Percentiles rank a stretch among this genome's conserved stretches.
Evolutionary conservation across 2,113 vertebrate species (phyloP).

Genomic region (Poicephalus meyeri): DNA sequence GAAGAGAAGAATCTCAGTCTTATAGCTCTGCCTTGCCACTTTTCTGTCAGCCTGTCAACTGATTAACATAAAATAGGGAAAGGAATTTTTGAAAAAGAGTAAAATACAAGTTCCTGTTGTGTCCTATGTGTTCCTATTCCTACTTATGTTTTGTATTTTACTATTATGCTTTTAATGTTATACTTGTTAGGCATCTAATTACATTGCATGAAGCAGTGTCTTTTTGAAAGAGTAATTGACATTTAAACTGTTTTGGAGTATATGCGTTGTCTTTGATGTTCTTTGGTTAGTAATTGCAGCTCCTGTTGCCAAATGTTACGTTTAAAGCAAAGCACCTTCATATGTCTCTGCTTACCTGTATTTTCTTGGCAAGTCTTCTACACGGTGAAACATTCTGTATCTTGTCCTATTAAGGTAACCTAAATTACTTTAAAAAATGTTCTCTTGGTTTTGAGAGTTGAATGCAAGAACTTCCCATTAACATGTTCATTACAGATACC

Average conservation of each 20-base stretch:
- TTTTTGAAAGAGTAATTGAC: background rate
- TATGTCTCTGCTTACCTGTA: background rate
- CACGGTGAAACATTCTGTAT: background rate
- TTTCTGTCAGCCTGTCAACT: background rate
- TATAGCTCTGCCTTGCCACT: background rate
- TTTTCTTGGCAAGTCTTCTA: background rate
- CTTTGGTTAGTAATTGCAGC: constrained; percentile 10
- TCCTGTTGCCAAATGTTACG: background rate
- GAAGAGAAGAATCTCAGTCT: background rate
- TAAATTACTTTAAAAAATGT: background rate
- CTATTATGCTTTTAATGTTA: background rate
- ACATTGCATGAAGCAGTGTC: background rate
- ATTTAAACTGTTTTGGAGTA: background rate
- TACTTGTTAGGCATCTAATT: background rate
- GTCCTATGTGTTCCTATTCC: background rate
- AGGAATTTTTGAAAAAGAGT: background rate
- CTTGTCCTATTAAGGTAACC: background rate
- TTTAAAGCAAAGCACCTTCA: background rate
- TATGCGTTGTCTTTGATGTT: background rate
- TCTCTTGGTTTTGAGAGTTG: background rate
- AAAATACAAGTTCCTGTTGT: background rate
- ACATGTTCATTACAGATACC: background rate
- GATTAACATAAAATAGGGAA: background rate
- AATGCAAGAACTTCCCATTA: background rate
- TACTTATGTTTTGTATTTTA: background rate